Base-by-base conservation (phyloP, 2,888 invertebrate species). In the Phengaris arion region DNA sequence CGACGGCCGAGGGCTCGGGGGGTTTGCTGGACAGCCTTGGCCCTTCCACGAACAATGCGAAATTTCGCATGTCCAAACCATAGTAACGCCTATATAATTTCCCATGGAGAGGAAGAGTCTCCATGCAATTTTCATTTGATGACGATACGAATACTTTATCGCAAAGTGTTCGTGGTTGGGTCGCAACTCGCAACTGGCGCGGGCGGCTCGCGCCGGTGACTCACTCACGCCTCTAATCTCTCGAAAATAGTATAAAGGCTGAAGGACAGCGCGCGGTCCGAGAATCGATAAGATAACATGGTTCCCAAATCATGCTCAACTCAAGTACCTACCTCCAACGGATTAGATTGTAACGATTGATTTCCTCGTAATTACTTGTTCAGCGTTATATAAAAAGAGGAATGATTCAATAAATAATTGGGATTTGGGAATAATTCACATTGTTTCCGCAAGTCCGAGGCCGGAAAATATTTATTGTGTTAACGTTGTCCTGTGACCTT, bases 401-500 rank as follows among this genome's bases (percentile, higher is more conserved):
- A 35, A 52, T 35, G 5, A 64, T 35, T 35, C 35, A 45, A 35
- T 35, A 2, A 52, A 52, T 52, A 12, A 45, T 64, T 35, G 12
- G 9, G 64, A 22, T 64, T 6, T 64, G 6, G 22, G 22, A 22
- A 22, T 22, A 22, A 15, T 55, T 57, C 10, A 5, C 22, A 22
- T 22, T 59, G 15, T 10, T 22, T 10, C 59, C 9, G 59, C 15
- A 57, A 57, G 22, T 9, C 22, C 9, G 15, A n/a, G n/a, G 57
- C 57, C 57, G 15, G 9, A 15, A 15, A 57, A 22, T 59, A 59
- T 64, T 64, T 64, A 35, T 64, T 13, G 35, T n/a, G 55, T 55
- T 7, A 9, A 55, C 4, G n/a, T n/a, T 6, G 76, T 78, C 78
- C 75, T 74, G 77, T 76, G 35, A 74, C 72, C 76, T 77, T 75